Evolutionary conservation across 2,888 invertebrate species (phyloP).

Genomic region (Cepaea hortensis): DNA sequence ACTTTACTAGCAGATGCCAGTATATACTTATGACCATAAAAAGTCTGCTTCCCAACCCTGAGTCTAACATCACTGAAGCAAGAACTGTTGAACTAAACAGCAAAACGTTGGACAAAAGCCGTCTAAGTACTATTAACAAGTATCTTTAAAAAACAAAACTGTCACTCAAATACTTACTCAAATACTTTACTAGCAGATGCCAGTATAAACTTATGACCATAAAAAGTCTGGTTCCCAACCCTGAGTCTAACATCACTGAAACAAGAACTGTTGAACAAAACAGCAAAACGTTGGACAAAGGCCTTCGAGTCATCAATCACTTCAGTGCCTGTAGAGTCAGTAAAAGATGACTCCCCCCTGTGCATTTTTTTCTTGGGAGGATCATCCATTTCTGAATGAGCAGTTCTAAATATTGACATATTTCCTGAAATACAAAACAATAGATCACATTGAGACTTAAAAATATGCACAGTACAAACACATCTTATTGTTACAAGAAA

Average conservation of each 20-base stretch:
- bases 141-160: too few relatives aligned
- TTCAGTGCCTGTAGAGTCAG: conserved; percentile 38
- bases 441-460: neutral
- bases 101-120: conserved; percentile 61
- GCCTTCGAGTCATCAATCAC: conserved; percentile 56
- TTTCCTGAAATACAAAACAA: conserved; percentile 39
- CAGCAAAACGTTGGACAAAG: conserved; percentile 61
- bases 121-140: neutral
- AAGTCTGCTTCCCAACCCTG: conserved; percentile 62
- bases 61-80: conserved; percentile 66
- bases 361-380: conserved; percentile 49
- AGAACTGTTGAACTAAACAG: conserved; percentile 59
- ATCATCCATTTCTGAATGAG: conserved; percentile 36
- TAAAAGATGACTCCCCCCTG: conserved; percentile 44
- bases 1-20: conserved; percentile 69
- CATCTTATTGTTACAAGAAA: too few relatives aligned
- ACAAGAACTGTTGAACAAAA: conserved; percentile 59
- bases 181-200: conserved; percentile 70
- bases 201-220: conserved; percentile 68
- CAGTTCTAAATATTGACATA: conserved; percentile 39
- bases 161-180: conserved; percentile 57
- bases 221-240: conserved; percentile 63
- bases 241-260: conserved; percentile 66
- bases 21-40: conserved; percentile 66
- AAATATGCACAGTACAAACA: neutral